Base-by-base conservation (phyloP, 2,888 invertebrate species). In the Ophion obscuratus region DNA sequence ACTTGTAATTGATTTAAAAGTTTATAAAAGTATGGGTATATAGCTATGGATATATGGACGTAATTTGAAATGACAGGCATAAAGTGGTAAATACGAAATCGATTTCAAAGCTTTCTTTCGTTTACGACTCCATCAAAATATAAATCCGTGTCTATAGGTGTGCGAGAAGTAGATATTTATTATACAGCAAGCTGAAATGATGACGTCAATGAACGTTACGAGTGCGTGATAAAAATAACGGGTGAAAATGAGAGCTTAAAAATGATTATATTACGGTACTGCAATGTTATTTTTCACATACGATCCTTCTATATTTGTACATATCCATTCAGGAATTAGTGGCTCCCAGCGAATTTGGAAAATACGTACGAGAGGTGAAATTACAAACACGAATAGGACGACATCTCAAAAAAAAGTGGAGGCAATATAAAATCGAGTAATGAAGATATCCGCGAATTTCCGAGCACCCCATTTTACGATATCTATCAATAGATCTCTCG, bases 1-100 rank as follows among this genome's bases (percentile, higher is more conserved):
- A 68, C 44, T 68, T 24, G 68, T 68, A 68, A 44, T 68, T 68
- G 40, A 68, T 68, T 68, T n/a, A 68, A 68, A 44, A 68, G 17
- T 68, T 44, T 20, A 68, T 17, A 44, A 68, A 68, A 68, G 47
- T 44, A 44, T 67, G 40, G 61, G 24, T 24, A 24, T 9, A 24
- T 10, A 61, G 6, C 24, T 5, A 5, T 2, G 17, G 53, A 53
- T 64, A 6, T 64, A 64, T 1, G 40, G 20, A 67, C n/a, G 40
- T 36, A 40, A 67, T 67, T 31, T 3, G 36, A 67, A 67, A 67
- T 40, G 67, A 67, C n/a, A 9, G 40, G 36, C 67, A 20, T 20
- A 11, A 68, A 31, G 44, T 17, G 5, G 70, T 27, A 27, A 53
- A 70, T 24, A 17, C 17, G 53, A 70, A 53, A 70, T 70, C 70